Conservation (phyloP, 2,113 vertebrate genomes). For the Rhineura floridana region DNA sequence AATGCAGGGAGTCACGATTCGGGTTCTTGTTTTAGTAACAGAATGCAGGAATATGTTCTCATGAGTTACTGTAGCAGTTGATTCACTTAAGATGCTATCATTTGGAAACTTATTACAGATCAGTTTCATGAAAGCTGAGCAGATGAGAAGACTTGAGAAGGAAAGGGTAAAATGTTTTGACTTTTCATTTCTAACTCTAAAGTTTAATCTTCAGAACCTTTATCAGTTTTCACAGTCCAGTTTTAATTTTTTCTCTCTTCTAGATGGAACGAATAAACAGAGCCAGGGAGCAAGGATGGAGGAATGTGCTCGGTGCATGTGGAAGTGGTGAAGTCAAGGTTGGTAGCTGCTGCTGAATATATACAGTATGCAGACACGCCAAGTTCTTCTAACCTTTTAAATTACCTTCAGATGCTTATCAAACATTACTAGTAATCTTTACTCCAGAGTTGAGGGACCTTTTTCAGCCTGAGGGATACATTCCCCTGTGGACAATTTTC, state of each 20-base stretch:
- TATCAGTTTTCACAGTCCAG: slow-evolving; percentile 49
- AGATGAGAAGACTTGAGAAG: slow-evolving; percentile 89
- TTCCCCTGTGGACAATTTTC: no score
- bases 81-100: neutral
- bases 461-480: no score
- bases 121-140: slow-evolving; percentile 86
- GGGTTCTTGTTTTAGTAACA: neutral
- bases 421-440: neutral
- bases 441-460: no score
- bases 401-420: slow-evolving; percentile 24
- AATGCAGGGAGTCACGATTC: slow-evolving; percentile 11
- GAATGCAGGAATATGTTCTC: neutral
- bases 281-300: slow-evolving; percentile 97
- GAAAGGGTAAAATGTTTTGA: slow-evolving; percentile 83
- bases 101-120: slow-evolving; percentile 75
- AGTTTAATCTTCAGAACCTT: slow-evolving; percentile 31
- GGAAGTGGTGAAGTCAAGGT: slow-evolving; percentile 86
- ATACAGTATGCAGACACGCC: neutral
- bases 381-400: slow-evolving; percentile 27
- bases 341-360: slow-evolving; percentile 65
- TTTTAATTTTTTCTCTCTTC: slow-evolving; percentile 69
- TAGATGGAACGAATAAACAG: slow-evolving; percentile 94
- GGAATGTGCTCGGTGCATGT: slow-evolving; percentile 88
- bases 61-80: neutral
- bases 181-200: slow-evolving; percentile 38